A percentile compares a stretch with the other conserved stretches of the same genome.
phyloP scores from a whole-genome alignment of 2,113 vertebrate species.

The Carassius gibelio region DNA sequence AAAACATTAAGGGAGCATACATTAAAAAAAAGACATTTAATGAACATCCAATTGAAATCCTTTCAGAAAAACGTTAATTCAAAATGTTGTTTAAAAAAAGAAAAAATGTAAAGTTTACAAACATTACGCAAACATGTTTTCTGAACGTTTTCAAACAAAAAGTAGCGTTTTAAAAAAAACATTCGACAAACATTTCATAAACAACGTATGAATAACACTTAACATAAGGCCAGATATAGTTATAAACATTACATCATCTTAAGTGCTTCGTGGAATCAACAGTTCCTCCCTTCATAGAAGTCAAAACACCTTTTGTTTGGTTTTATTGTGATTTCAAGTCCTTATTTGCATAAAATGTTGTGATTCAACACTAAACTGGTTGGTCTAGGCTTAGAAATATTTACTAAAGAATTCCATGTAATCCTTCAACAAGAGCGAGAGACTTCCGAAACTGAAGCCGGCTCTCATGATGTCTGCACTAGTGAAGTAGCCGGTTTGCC shows the following conservation, averaged over 20 bases:
- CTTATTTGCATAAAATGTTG: not conserved
- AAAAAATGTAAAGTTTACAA: not conserved
- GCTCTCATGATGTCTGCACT: not conserved
- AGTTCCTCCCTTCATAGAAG: not conserved
- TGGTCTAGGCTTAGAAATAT: not conserved
- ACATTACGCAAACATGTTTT: not conserved
- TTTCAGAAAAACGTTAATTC: not conserved
- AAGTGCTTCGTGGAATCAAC: not conserved
- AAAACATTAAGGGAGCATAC: no score
- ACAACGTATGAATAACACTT: not conserved
- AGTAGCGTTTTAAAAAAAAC: no score
- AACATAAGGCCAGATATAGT: no score
- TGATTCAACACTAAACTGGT: not conserved
- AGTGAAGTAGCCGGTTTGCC: slow-evolving; percentile 19
- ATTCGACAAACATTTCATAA: not conserved
- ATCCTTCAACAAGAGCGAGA: not conserved
- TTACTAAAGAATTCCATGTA: not conserved
- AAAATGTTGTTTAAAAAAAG: not conserved
- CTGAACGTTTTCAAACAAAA: no score
- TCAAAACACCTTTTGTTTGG: not conserved
- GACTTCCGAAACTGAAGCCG: not conserved
- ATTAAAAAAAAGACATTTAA: no score
- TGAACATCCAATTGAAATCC: no score
- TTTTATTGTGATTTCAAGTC: not conserved
- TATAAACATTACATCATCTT: not conserved